Evolutionary conservation across 2,888 invertebrate genomes (phyloP), one percentile per base, ranked within the genome.

Genomic region (Torymus tubicola): DNA sequence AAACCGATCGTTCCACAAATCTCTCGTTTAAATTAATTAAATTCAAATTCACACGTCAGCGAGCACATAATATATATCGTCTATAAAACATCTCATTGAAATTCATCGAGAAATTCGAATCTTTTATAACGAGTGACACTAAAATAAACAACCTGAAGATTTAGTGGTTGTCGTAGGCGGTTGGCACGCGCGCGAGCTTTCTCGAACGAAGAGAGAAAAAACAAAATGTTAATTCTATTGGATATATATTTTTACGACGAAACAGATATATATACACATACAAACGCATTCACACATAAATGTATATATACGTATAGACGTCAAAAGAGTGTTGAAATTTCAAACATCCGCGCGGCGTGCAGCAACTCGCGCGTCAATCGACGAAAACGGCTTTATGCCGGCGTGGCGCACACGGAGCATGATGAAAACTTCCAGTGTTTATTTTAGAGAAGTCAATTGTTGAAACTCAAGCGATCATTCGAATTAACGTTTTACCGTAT

Each of bases 381-480:
- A 13, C n/a, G n/a, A 63, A 60, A 31, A 31, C 31, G 31, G 31
- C 31, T 31, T 31, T 31, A 31, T 31, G 31, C 31, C 31, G 31
- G n/a, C n/a, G n/a, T 50, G 12, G 73, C 12, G 21, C 21, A 1
- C 12, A 21, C 42, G 57, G n/a, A n/a, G n/a, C n/a, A n/a, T 53
- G 63, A 24, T 70, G 55, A 70, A 70, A 70, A 55, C 24, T 53
- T 31, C 18, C 50, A 50, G 58, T 77, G 69, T 77, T 70, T 77
- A 70, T 70, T 70, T 70, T 57, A 70, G 55, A n/a, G 58, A 70
- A 70, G 55, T 69, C 70, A 70, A 77, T 77, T 77, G 77, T 70
- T 70, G 70, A 74, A 76, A 58, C 57, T 16, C 63, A 42, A 61
- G 5, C 1, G 21, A 42, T 11, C n/a, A 16, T 77, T 70, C 64